These are phyloP conservation scores for Omphaloscelis lunosa DNA, from an alignment of 2,888 invertebrate species.

Conservation along the genomic window DNA sequence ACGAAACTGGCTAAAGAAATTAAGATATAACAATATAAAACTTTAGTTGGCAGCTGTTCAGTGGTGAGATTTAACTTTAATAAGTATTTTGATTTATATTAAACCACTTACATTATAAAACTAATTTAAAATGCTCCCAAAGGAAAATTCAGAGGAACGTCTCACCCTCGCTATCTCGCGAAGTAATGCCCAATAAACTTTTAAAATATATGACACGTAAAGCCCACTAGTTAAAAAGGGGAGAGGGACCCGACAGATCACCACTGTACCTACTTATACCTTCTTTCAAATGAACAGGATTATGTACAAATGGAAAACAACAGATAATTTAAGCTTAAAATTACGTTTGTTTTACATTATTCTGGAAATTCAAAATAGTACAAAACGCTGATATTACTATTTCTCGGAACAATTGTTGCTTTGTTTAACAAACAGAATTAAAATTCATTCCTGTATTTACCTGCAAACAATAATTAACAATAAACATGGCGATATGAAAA, in stretches of 20 bases:
- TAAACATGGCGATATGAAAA: conserved; percentile 67
- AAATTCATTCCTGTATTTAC: conserved; percentile 42
- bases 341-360: conserved; percentile 9
- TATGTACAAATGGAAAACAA: conserved; percentile 6
- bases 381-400: conserved; percentile 11
- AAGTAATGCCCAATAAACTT: conserved; percentile 66
- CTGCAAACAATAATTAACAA: conserved; percentile 63
- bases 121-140: conserved; percentile 59
- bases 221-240: conserved; percentile 63
- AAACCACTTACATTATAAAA: conserved; percentile 58
- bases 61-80: conserved; percentile 56
- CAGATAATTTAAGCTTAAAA: conserved; percentile 26
- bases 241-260: conserved; percentile 50
- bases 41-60: conserved; percentile 55
- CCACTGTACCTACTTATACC: conserved; percentile 13
- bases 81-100: conserved; percentile 63
- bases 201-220: conserved; percentile 69
- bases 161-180: conserved; percentile 57
- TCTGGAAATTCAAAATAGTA: conserved; percentile 12
- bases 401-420: conserved; percentile 14
- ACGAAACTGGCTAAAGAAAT: conserved; percentile 23
- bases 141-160: conserved; percentile 44
- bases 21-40: conserved; percentile 34
- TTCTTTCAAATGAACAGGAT: background rate
- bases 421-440: conserved; percentile 43